Conservation (phyloP, 2,888 invertebrate genomes). For the Clistopyga incitator region DNA sequence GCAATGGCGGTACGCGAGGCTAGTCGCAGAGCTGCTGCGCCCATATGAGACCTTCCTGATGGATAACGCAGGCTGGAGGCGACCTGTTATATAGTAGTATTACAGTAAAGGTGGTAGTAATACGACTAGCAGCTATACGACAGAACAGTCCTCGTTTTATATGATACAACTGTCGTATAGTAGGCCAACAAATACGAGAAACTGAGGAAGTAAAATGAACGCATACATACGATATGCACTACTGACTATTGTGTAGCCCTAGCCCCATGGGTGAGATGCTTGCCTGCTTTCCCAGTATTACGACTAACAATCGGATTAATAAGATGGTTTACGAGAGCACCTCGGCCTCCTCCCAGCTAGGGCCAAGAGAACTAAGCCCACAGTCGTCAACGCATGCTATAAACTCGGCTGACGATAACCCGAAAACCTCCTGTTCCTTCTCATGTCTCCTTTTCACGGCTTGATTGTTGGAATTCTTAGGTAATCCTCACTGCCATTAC, state of each 20-base stretch:
- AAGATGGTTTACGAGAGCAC: constrained; percentile 60
- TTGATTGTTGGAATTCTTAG: neutral
- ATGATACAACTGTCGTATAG: neutral
- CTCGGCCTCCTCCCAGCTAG: neutral
- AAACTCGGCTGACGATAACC: constrained; percentile 54
- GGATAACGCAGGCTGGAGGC: constrained; percentile 7
- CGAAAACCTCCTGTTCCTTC: constrained; percentile 14
- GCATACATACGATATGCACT: neutral
- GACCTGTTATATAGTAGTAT: constrained; percentile 13
- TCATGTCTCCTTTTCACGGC: neutral
- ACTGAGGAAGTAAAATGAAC: constrained; percentile 18
- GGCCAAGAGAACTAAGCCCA: constrained; percentile 29
- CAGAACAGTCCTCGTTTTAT: constrained; percentile 3
- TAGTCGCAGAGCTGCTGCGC: constrained; percentile 22
- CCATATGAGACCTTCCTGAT: constrained; percentile 32
- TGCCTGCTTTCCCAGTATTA: constrained; percentile 48
- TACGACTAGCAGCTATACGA: constrained; percentile 16
- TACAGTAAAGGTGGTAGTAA: constrained; percentile 22
- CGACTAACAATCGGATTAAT: constrained; percentile 63
- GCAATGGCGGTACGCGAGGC: neutral
- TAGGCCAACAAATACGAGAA: constrained; percentile 20
- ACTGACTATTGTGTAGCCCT: neutral
- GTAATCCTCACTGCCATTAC: constrained; percentile 1
- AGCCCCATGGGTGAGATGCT: constrained; percentile 18
- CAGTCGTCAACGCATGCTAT: constrained; percentile 54